A percentile compares a stretch with the other conserved stretches of the same genome.
phyloP scores from a whole-genome alignment of 2,797 vertebrate genomes.

The Gymnodraco acuticeps region DNA sequence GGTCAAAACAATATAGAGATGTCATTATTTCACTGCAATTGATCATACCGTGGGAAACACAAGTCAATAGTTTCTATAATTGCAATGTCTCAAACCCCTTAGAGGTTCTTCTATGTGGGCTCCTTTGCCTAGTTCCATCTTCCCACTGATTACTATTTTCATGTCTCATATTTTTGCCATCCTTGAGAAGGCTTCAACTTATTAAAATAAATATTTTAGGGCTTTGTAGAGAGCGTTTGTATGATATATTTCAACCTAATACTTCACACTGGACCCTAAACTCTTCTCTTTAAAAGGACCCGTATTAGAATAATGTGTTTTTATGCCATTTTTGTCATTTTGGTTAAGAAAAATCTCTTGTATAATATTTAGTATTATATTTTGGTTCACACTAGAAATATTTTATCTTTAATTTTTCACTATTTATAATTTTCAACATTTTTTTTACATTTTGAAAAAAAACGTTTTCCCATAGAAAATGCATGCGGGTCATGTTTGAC shows the following conservation, averaged over 20 bases:
- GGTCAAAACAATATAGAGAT: slow-evolving; percentile 89
- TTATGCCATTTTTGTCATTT: too few relatives aligned
- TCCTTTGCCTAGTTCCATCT: slow-evolving; percentile 61
- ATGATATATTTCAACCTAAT: slow-evolving; percentile 24
- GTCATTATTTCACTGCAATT: slow-evolving; percentile 88
- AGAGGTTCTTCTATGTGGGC: slow-evolving; percentile 66
- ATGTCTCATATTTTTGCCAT: slow-evolving; percentile 55
- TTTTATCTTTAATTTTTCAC: too few relatives aligned
- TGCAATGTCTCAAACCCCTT: slow-evolving; percentile 82
- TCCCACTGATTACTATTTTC: slow-evolving; percentile 64
- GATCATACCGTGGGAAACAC: slow-evolving; percentile 88
- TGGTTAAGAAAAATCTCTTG: too few relatives aligned
- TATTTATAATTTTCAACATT: too few relatives aligned
- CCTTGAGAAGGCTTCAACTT: slow-evolving; percentile 38
- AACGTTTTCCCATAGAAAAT: too few relatives aligned
- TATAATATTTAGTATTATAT: too few relatives aligned
- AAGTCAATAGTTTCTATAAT: slow-evolving; percentile 90
- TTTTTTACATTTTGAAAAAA: too few relatives aligned
- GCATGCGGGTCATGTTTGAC: too few relatives aligned
- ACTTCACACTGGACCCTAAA: not conserved
- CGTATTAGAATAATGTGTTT: too few relatives aligned
- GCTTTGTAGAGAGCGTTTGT: not conserved
- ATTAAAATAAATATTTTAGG: slow-evolving; percentile 25
- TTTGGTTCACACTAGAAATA: too few relatives aligned
- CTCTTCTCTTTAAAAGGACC: too few relatives aligned